Base-by-base conservation (phyloP, 35 echinoderm and acorn worm species). In the Antedon bifida region DNA sequence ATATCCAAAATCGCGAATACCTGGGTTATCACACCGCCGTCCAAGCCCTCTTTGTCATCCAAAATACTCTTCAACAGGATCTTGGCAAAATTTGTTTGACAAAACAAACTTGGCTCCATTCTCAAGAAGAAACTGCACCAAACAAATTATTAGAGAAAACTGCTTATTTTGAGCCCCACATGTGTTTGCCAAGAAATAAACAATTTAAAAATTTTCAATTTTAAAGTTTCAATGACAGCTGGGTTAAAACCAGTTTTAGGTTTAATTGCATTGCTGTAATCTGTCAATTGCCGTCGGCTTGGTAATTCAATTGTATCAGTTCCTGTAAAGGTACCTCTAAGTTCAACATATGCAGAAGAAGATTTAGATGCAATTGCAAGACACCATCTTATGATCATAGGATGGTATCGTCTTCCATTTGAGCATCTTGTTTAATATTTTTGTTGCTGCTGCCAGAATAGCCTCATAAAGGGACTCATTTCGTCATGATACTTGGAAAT, bases 31-130 rank as follows among this genome's bases (percentile, higher is more conserved):
- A 39, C 36, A 36, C 31, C 78, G 32, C 39, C 88, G 39, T 11
- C 88, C 88, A 74, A 30, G 33, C 30, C 42, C 74, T 38, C 76
- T 38, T 44, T 90, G 88, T 75, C 77, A 16, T 34, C 83, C 79
- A 51, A 86, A 90, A 46, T 86, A 86, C 42, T 81, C 77, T 38
- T 90, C 88, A 23, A 90, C 42, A 35, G 83, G 88, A 56, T 90
- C 83, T 31, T 90, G 76, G 51, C 51, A 87, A 28, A 90, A 85
- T 32, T 80, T 85, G 38, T 90, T 83, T 81, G 42, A 81, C 23
- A 90, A 35, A 30, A 90, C 45, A 75, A 86, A 85, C 46, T 90
- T 34, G 32, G 85, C 56, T 23, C 78, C 78, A 3, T 81, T 33
- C 56, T 19, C 14, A 33, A 36, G 44, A 13, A 86, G 56, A 44